Evolutionary conservation across 2,888 invertebrate species (phyloP), one percentile per base, ranked within the genome.

Genomic region (Glyphotaelius pellucidus): DNA sequence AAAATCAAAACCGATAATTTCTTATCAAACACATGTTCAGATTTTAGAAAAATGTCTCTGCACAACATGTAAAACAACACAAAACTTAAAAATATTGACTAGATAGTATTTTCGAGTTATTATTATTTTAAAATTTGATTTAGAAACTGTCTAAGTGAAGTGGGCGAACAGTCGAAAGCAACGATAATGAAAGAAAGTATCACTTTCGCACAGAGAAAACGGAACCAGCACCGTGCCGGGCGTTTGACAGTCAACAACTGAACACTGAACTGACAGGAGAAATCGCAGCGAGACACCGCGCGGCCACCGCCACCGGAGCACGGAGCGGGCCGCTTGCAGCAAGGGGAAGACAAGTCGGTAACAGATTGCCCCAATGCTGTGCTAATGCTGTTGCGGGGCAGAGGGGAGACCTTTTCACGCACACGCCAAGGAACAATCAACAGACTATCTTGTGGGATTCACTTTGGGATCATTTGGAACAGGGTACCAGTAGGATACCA

Each of bases 261-360:
- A 87, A 38, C 42, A 90, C 81, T 90, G 90, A 25, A 84, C 85
- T 88, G 90, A 90, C 90, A 81, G 81, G 80, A 81, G 90, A 90
- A 81, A 90, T 89, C 88, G 88, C 90, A 31, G 88, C 90, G 25
- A 32, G n/a, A 35, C 89, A 80, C 38, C n/a, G 35, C 32, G 32
- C 81, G 31, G 5, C 81, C 47, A 81, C 90, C 79, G 80, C 31
- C 47, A 38, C 30, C 30, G 15, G 80, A 31, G 47, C 90, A 15
- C 38, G 80, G 80, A n/a, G 12, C 30, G 19, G 90, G 81, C 81
- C 35, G 32, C 88, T 38, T 5, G 81, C 5, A 12, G 38, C 35
- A 42, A 38, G 81, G 81, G 81, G 90, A 47, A 47, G 81, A 89
- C 15, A 2, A 32, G 84, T 25, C 35, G 14, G 38, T n/a, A 42